phyloP scores from a whole-genome alignment of 2,888 invertebrate species.

The Tipula helvola region DNA sequence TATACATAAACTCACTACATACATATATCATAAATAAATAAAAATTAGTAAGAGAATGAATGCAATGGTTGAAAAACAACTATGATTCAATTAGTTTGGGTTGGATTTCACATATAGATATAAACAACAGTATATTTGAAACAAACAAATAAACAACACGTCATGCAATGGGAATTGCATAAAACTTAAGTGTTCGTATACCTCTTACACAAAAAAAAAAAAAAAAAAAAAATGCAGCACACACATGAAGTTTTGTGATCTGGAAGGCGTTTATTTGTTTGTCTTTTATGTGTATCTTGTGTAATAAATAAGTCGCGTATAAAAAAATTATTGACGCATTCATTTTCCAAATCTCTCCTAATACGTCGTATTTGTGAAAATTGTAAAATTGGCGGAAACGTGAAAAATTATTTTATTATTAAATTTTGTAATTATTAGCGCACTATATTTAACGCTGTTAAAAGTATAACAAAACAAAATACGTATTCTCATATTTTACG shows the following conservation, averaged over 20 bases:
- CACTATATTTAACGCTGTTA: neutral
- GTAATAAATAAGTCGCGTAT: neutral
- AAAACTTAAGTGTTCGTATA: neutral
- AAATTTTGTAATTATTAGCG: neutral
- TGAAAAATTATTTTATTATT: neutral
- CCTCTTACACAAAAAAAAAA: neutral
- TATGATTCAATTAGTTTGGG: neutral
- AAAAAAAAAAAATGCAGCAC: too few relatives aligned
- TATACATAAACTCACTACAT: neutral
- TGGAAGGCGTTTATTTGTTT: neutral
- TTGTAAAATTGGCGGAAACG: neutral
- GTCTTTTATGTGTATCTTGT: neutral
- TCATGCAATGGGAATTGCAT: neutral
- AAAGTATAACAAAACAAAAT: neutral
- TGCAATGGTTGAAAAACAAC: neutral
- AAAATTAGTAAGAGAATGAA: neutral
- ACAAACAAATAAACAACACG: neutral
- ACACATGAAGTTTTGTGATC: neutral
- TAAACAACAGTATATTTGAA: neutral
- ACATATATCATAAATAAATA: neutral
- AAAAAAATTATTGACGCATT: neutral
- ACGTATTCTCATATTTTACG: neutral
- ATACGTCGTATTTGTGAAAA: neutral
- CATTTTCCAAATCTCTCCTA: neutral
- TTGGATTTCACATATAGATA: neutral